These are phyloP conservation scores for Tridacna crocea DNA, from an alignment of 2,888 invertebrate genomes.

Conservation along the genomic window DNA sequence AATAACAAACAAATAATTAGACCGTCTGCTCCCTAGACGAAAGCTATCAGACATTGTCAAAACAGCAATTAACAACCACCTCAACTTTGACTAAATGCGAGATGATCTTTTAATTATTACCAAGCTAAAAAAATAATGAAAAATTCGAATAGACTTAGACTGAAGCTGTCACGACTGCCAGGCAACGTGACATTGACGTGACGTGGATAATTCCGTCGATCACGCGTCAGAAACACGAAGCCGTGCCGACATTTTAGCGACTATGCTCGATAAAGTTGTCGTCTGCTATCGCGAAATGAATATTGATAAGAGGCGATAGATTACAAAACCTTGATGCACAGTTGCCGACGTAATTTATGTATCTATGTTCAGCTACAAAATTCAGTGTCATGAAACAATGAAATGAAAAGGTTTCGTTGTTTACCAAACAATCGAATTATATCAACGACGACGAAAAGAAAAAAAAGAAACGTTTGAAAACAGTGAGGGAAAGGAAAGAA, in stretches of 20 bases:
- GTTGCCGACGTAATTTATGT: no score
- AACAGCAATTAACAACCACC: not conserved
- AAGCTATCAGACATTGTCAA: slow-evolving; percentile 1
- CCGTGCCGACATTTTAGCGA: no score
- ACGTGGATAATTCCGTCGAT: slow-evolving; percentile 6
- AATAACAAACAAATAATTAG: not conserved
- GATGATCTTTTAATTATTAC: slow-evolving; percentile 19
- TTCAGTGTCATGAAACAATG: no score
- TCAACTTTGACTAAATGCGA: slow-evolving; percentile 6
- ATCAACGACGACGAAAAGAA: no score
- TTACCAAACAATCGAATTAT: no score
- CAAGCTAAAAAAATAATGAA: not conserved
- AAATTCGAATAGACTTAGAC: slow-evolving; percentile 1
- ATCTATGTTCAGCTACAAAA: no score
- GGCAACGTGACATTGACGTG: slow-evolving; percentile 22
- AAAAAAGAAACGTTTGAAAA: no score
- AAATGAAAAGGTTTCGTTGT: no score
- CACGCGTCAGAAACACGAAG: slow-evolving; percentile 25
- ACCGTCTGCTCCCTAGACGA: not conserved
- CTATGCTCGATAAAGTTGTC: not conserved
- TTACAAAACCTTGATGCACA: no score
- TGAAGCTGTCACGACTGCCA: slow-evolving; percentile 37
- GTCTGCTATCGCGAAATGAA: slow-evolving; percentile 14
- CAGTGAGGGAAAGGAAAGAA: no score
- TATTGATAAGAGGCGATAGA: slow-evolving; percentile 1